Percentiles rank a stretch among this genome's conserved stretches.
These are phyloP conservation scores for Drosophila baimaii DNA, from an alignment of 1,140 invertebrate genomes.

Conservation along the genomic window DNA sequence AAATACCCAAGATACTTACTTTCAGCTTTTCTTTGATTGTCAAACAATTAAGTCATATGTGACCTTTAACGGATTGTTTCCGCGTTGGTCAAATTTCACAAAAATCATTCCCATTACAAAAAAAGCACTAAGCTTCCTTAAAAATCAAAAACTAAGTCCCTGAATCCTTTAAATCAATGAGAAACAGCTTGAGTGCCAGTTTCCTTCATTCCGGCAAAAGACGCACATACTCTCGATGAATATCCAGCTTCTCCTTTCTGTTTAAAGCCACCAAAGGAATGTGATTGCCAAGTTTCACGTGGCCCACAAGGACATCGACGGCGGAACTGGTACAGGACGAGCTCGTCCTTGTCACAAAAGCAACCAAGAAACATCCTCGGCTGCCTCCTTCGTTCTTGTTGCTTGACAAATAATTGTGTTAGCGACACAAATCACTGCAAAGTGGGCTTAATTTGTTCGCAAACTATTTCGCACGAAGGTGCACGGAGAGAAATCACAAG, in stretches of 20 bases:
- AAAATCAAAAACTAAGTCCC: neutral
- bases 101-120: neutral
- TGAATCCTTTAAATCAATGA: constrained; percentile 17
- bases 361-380: constrained; percentile 12
- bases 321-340: constrained; percentile 18
- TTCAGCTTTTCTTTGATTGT: no score
- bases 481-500: neutral
- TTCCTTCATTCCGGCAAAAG: constrained; percentile 17
- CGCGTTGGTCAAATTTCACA: neutral
- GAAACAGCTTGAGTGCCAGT: constrained; percentile 15
- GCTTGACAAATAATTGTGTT: constrained; percentile 74
- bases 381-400: constrained; percentile 27
- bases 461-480: constrained; percentile 62
- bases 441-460: constrained; percentile 76
- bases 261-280: constrained; percentile 33
- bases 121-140: neutral
- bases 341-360: constrained; percentile 29
- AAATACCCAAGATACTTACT: no score
- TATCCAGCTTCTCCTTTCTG: constrained; percentile 7
- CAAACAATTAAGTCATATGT: no score
- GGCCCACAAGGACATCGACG: neutral
- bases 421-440: constrained; percentile 77
- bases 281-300: constrained; percentile 26
- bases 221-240: constrained; percentile 5
- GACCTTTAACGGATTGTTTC: no score